Base-by-base conservation (phyloP, 2,888 invertebrate genomes). In the Andrena minutula region DNA sequence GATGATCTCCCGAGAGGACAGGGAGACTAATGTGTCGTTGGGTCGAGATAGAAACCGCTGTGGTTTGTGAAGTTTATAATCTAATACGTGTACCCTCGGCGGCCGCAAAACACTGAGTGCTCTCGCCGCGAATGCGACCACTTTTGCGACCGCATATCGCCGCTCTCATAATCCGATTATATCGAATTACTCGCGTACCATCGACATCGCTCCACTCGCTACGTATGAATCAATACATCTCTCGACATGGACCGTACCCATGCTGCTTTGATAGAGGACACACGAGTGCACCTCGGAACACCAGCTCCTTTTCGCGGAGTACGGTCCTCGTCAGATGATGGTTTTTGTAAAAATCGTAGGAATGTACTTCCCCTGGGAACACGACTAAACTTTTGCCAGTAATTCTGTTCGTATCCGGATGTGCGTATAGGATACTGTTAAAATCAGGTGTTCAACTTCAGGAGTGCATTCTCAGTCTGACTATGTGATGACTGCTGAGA, bases 1-100 rank as follows among this genome's bases (percentile, higher is more conserved):
- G 82, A 88, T 88, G 76, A 87, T 88, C 86, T 83, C 89, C 89
- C 88, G n/a, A 80, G 89, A 82, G 88, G 78, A 85, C 80, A 88
- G 88, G 85, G 87, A 88, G 84, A 82, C 86, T 90, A 91, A 91
- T 91, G 89, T 87, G 87, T 89, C 89, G 90, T 86, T 87, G 88
- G 86, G 83, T 75, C 84, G 85, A 77, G 85, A 79, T 86, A 82
- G 83, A 82, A 86, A 84, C 89, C 86, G 88, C 88, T 90, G 90
- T 86, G 91, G 87, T 90, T 92, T 93, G 91, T 92, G 92, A 92
- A 93, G 92, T 93, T 93, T 90, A 93, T 93, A 93, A 93, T 93
- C 92, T 91, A 93, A 93, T 93, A 92, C 91, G 89, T 89, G 88
- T 89, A 88, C 90, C 91, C 91, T 87, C 89, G 80, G 83, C 88